phyloP scores from a whole-genome alignment of 2,797 vertebrate species.

The Myotis planiceps region DNA sequence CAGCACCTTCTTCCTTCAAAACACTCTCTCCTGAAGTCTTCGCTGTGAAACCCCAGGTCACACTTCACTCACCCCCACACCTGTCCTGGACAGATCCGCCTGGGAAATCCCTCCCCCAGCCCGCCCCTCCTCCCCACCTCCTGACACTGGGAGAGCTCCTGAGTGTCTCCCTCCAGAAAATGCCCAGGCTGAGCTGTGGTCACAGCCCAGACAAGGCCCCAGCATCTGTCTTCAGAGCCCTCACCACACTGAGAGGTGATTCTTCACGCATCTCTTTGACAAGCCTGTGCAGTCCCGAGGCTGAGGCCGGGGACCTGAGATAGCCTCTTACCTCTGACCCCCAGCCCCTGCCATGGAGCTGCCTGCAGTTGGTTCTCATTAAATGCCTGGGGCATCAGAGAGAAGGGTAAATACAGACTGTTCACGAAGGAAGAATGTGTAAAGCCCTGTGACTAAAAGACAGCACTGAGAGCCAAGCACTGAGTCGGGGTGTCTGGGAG shows the following conservation, averaged over 20 bases:
- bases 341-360: background rate
- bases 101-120: background rate
- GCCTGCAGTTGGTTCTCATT: background rate
- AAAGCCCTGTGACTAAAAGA: background rate
- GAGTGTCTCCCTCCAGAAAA: background rate
- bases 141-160: background rate
- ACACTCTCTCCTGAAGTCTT: background rate
- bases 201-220: background rate
- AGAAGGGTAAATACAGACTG: background rate
- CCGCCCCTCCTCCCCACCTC: background rate
- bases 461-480: background rate
- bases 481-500: background rate
- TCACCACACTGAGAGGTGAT: background rate
- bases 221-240: background rate
- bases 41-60: background rate
- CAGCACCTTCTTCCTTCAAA: background rate
- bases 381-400: background rate
- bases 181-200: background rate
- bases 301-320: background rate
- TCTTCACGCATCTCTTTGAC: background rate
- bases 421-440: background rate
- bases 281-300: background rate
- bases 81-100: background rate
- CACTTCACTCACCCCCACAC: background rate
- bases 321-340: background rate